Evolutionary conservation across 92 coral and sea anemone species (phyloP).

Genomic region (Galaxea fascicularis): DNA sequence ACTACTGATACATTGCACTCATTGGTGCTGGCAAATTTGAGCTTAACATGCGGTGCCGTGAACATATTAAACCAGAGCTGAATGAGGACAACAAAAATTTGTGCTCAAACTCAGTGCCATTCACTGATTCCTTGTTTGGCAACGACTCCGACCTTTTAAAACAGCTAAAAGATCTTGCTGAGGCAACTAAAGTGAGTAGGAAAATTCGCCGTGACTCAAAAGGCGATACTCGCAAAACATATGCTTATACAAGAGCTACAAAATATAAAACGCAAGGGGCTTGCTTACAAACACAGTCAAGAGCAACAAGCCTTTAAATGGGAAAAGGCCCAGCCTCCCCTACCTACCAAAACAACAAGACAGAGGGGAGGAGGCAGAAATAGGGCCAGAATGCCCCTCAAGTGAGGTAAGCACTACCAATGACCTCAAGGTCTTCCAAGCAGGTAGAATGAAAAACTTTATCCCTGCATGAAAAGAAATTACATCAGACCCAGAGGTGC

Average conservation of each 20-base stretch:
- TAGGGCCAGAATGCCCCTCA: conserved; percentile 57
- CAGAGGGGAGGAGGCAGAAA: neutral
- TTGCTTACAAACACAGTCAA: neutral
- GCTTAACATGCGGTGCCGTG: conserved; percentile 60
- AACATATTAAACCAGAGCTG: conserved; percentile 57
- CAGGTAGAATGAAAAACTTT: conserved; percentile 63
- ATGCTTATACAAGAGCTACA: neutral
- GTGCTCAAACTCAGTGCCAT: conserved; percentile 60
- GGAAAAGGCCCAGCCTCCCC: neutral
- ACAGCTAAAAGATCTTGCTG: conserved; percentile 57
- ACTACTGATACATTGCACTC: conserved; percentile 37
- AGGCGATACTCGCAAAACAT: neutral
- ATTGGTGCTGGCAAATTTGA: conserved; percentile 62
- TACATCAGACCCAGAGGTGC: conserved; percentile 56
- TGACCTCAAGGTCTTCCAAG: conserved; percentile 27
- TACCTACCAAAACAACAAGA: neutral
- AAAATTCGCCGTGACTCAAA: neutral
- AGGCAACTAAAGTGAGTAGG: neutral
- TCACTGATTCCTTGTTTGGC: conserved; percentile 60
- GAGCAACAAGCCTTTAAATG: neutral
- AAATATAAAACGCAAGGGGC: conserved; percentile 1
- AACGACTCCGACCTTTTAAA: conserved; percentile 56
- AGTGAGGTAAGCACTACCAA: conserved; percentile 37
- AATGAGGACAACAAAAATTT: conserved; percentile 58
- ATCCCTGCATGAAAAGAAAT: conserved; percentile 60